These are phyloP conservation scores for Catostomus latipinnis DNA, from an alignment of 2,797 vertebrate genomes.

Conservation along the genomic window DNA sequence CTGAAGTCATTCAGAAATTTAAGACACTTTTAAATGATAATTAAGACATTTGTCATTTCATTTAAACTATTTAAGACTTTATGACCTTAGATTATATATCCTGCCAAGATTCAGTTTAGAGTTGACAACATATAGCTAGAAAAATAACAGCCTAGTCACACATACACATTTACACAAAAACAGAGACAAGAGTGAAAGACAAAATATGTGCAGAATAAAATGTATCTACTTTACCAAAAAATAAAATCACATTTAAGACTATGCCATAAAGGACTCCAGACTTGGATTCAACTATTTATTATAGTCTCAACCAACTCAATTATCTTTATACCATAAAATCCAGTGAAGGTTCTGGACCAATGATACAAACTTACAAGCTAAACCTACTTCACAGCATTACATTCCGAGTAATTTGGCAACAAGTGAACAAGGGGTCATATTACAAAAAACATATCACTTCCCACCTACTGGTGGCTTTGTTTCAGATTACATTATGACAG, in stretches of 20 bases:
- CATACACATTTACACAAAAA: not conserved
- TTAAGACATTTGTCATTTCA: no score
- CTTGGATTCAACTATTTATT: not conserved
- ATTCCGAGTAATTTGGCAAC: constrained; percentile 13
- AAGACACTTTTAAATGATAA: no score
- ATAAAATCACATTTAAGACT: constrained; percentile 9
- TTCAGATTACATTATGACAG: constrained; percentile 33
- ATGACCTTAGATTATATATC: not conserved
- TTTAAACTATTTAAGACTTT: not conserved
- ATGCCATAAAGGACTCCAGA: not conserved
- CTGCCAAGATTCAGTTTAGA: constrained; percentile 5
- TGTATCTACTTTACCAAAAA: not conserved
- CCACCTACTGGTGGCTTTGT: constrained; percentile 31
- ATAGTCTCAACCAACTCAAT: not conserved
- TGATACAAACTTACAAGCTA: not conserved
- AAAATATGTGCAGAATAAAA: not conserved
- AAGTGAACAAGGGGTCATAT: constrained; percentile 18
- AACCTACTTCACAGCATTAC: not conserved
- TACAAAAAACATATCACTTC: not conserved
- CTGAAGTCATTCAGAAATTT: no score
- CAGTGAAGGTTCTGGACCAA: not conserved
- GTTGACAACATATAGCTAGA: not conserved
- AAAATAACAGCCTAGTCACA: not conserved
- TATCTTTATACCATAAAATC: not conserved
- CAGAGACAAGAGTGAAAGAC: not conserved